phyloP scores from a whole-genome alignment of 2,797 vertebrate species.

The Serranus cabrilla region DNA sequence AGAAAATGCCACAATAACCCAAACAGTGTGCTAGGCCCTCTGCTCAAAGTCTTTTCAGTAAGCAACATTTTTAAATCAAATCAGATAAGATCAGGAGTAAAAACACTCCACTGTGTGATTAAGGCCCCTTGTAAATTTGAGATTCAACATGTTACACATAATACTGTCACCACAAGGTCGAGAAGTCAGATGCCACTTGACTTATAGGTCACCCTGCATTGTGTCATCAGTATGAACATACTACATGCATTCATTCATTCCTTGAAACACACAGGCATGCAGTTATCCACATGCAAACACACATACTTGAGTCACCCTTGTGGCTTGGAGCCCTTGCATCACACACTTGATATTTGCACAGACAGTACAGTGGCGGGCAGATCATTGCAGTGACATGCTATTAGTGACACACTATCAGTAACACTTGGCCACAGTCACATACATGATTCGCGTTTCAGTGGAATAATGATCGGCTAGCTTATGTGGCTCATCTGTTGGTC shows the following conservation, averaged over 20 bases:
- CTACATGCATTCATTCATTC: conserved; percentile 42
- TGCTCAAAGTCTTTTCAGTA: conserved; percentile 23
- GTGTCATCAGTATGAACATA: conserved; percentile 44
- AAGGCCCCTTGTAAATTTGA: conserved; percentile 6
- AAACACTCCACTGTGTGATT: neutral
- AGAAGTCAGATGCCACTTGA: conserved; percentile 23
- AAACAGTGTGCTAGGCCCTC: conserved; percentile 31
- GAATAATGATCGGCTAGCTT: conserved; percentile 54
- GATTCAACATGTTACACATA: conserved; percentile 5
- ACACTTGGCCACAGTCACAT: conserved; percentile 70
- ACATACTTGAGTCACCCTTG: conserved; percentile 72
- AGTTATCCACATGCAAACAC: conserved; percentile 58
- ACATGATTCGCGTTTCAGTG: conserved; percentile 57
- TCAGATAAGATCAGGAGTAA: neutral
- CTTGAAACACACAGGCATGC: conserved; percentile 29
- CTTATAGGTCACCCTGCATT: conserved; percentile 34
- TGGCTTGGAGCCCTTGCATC: conserved; percentile 65
- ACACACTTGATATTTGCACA: conserved; percentile 44
- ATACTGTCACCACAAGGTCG: conserved; percentile 4
- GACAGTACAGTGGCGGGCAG: conserved; percentile 33
- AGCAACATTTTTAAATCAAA: neutral
- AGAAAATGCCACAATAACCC: conserved; percentile 61
- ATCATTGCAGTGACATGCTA: conserved; percentile 69
- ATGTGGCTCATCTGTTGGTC: conserved; percentile 47
- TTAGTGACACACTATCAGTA: conserved; percentile 66